Conservation (phyloP, 2,113 vertebrate species). For the Sorex araneus region DNA sequence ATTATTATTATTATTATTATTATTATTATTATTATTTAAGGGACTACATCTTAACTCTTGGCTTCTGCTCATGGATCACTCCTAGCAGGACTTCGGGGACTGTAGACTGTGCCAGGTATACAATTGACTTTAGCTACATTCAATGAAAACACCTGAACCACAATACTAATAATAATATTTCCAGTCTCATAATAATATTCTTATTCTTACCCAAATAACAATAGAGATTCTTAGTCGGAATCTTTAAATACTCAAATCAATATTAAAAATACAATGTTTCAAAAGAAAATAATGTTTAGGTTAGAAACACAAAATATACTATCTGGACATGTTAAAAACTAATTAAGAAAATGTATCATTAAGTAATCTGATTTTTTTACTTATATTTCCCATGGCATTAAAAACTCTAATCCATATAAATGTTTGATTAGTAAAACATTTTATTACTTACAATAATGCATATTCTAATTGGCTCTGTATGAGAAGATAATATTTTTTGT, state of each 20-base stretch:
- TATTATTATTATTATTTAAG: too few relatives aligned
- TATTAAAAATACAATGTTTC: conserved; percentile 55
- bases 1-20: too few relatives aligned
- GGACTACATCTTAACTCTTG: too few relatives aligned
- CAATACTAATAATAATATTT: not conserved
- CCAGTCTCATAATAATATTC: conserved; percentile 15
- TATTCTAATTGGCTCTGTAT: conserved; percentile 75
- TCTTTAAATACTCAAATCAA: conserved; percentile 64
- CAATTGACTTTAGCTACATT: too few relatives aligned
- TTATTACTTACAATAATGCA: conserved; percentile 80
- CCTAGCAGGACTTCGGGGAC: too few relatives aligned
- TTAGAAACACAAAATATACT: conserved; percentile 65
- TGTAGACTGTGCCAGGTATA: too few relatives aligned
- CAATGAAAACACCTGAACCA: not conserved
- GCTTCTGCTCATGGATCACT: too few relatives aligned
- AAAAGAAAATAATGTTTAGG: conserved; percentile 56
- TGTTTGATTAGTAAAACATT: conserved; percentile 83
- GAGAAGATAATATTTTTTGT: conserved; percentile 69
- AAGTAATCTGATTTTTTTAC: conserved; percentile 78
- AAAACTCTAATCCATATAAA: conserved; percentile 80
- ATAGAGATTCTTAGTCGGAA: conserved; percentile 11
- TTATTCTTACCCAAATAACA: conserved; percentile 43
- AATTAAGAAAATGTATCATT: conserved; percentile 78
- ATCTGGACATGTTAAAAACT: conserved; percentile 62
- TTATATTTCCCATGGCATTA: conserved; percentile 74